A percentile compares a stretch with the other conserved stretches of the same genome.
Evolutionary conservation across 2,113 vertebrate species (phyloP).

Genomic region (Aleadryas rufinucha): DNA sequence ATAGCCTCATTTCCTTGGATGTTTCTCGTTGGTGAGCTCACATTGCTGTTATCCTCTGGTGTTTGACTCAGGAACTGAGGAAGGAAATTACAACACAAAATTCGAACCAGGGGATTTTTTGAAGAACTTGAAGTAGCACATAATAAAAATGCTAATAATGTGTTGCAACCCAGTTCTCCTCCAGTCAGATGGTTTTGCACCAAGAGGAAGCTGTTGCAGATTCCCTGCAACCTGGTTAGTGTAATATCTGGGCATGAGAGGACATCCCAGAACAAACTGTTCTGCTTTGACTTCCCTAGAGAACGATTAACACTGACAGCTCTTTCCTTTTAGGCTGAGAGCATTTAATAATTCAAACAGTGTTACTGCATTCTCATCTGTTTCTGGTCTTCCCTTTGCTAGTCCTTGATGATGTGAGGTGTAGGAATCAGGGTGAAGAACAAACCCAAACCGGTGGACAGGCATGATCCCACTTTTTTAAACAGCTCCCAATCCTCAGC

Average conservation of each 20-base stretch:
- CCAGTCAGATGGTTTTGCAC: slow-evolving; percentile 6
- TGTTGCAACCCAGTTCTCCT: slow-evolving; percentile 41
- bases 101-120: neutral
- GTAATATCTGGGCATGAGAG: slow-evolving; percentile 44
- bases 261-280: slow-evolving; percentile 61
- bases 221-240: slow-evolving; percentile 53
- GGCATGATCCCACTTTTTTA: neutral
- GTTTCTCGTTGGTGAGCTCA: neutral
- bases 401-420: neutral
- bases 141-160: slow-evolving; percentile 36
- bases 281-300: slow-evolving; percentile 30
- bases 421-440: neutral
- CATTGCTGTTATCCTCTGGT: neutral
- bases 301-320: slow-evolving; percentile 34
- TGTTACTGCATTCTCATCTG: slow-evolving; percentile 1
- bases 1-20: neutral
- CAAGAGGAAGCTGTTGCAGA: slow-evolving; percentile 30
- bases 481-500: neutral
- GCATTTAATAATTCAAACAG: slow-evolving; percentile 53
- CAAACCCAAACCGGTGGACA: neutral
- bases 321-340: slow-evolving; percentile 39
- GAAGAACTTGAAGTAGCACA: slow-evolving; percentile 15
- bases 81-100: slow-evolving; percentile 33
- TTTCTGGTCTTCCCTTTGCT: neutral
- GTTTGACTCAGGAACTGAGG: neutral